Evolutionary conservation across 2,888 invertebrate species (phyloP), one percentile per base, ranked within the genome.

Genomic region (Callimorpha dominula): DNA sequence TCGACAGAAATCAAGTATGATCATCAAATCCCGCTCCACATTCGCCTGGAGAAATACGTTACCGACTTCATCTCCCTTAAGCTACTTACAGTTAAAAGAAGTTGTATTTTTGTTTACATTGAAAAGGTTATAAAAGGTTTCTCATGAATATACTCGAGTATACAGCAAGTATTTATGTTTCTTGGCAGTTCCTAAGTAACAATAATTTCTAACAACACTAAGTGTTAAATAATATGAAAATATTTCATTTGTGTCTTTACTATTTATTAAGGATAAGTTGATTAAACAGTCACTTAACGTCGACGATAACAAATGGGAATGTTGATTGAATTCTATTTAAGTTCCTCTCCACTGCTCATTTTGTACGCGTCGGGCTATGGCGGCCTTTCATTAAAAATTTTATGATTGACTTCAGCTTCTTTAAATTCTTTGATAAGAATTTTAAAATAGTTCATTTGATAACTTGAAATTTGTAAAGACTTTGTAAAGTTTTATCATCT

Each of bases 241-340:
- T 20, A 20, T 20, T 57, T 12, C 7, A 60, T 66, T 76, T 62
- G 12, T 1, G 14, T n/a, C 54, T 42, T 42, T 14, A 52, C n/a
- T 40, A 40, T n/a, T 68, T 46, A 69, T 50, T 52, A 52, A 68
- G 52, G 50, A 60, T 31, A 68, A 46, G 52, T 68, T 75, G 71
- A 80, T 78, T 68, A 64, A 78, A 66, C 70, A 76, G 83, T 78
- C 78, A 81, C 70, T 63, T 70, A 31, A 15, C 71, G 50, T 49
- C 31, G 65, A 65, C 43, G 60, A 20, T 65, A 67, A 71, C 40
- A 63, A 74, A 65, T 65, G 42, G 52, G 49, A 70, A 65, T 43
- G 65, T 65, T 70, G 70, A 77, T 77, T 81, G 71, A 78, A 75
- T 81, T 79, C 77, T 83, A 75, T 81, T 78, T 74, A 69, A 66